These are phyloP conservation scores for Phaenicophaeus curvirostris DNA, from an alignment of 2,797 vertebrate species.

Conservation along the genomic window DNA sequence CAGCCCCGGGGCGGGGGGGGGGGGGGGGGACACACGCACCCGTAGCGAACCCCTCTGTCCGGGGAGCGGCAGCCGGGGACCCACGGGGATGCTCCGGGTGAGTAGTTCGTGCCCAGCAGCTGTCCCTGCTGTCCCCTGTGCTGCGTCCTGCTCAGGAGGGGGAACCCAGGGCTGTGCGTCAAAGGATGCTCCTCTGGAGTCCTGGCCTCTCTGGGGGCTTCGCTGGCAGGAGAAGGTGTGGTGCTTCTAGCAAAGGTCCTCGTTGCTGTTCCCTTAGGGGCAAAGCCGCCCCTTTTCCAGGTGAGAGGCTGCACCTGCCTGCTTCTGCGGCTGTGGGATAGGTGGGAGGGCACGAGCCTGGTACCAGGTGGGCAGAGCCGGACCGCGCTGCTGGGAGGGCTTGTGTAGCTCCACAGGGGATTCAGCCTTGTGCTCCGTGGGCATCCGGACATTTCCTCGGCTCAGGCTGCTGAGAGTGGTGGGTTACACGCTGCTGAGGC, in stretches of 20 bases:
- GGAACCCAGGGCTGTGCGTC: background rate
- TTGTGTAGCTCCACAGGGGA: background rate
- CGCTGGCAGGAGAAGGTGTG: background rate
- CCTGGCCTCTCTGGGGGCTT: rapidly evolving
- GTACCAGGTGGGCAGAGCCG: rapidly evolving
- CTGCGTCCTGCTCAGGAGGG: background rate
- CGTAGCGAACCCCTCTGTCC: rapidly evolving
- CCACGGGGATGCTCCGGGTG: rapidly evolving
- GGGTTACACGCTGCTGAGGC: rapidly evolving
- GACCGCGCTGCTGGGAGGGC: rapidly evolving
- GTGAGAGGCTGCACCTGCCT: background rate
- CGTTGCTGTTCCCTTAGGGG: background rate
- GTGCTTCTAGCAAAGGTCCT: background rate
- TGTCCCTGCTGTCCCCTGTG: background rate
- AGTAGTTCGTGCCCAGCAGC: background rate
- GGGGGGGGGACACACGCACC: too few species aligned
- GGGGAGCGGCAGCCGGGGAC: background rate
- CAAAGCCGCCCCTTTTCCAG: background rate
- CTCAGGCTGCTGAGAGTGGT: background rate
- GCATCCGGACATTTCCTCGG: rapidly evolving
- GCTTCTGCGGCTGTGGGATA: rapidly evolving
- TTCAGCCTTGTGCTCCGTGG: rapidly evolving
- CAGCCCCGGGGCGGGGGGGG: too few species aligned
- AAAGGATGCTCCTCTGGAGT: background rate
- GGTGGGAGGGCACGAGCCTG: rapidly evolving